Base-by-base conservation (phyloP, 2,797 vertebrate genomes). In the Pygocentrus nattereri region DNA sequence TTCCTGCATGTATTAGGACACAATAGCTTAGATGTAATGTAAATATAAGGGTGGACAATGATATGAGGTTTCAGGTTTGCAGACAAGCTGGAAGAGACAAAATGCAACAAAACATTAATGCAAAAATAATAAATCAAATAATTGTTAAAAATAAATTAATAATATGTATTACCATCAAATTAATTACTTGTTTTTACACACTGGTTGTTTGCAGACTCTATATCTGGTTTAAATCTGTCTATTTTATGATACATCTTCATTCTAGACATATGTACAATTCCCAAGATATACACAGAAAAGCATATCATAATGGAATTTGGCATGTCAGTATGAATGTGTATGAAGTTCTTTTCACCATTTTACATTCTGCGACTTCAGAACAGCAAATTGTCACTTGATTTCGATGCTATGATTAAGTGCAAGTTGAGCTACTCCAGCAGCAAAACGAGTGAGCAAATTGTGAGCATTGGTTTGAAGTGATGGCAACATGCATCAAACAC, bases 401-500 rank as follows among this genome's bases (percentile, higher is more conserved):
- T 73, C 19, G 0, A 19, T 13, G 10, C n/a, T 74, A 23, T 59
- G 34, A 56, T 27, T 73, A 73, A 74, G 72, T 58, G 13, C 15
- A 74, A 58, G 72, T 59, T 74, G 52, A 58, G 34, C 30, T 50
- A 38, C 52, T 73, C 27, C 50, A 72, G 30, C 70, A 31, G 52
- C 31, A 56, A 73, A 73, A 56, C 19, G 15, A 74, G 30, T 74
- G 52, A 74, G 72, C 31, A 74, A 74, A 74, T 58, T 74, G 54
- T 74, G n/a, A 74, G 31, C 25, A 52, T 34, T 58, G 72, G 72
- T 74, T 74, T 59, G 72, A 74, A 74, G 72, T 59, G 72, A 59
- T 59, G 54, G 52, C 34, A 74, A 58, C 52, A 34, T 74, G 72
- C 72, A 74, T 74, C 72, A 74, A 74, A 74, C 72, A 74, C 54